phyloP scores from a whole-genome alignment of 2,797 vertebrate species.

The Pelochelys cantorii region DNA sequence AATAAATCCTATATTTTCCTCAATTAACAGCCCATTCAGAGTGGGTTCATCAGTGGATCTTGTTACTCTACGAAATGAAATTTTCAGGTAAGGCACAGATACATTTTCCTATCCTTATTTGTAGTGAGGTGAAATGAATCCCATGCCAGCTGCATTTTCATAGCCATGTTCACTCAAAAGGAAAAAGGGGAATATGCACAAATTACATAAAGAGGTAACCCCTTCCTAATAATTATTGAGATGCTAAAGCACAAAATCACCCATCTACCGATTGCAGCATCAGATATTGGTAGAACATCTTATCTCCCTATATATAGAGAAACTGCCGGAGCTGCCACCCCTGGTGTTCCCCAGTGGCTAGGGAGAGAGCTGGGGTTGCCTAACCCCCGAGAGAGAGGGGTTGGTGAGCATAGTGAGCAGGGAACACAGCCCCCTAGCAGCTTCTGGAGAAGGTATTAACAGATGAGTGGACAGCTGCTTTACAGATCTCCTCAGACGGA shows the following conservation, averaged over 20 bases:
- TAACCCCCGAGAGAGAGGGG: no score
- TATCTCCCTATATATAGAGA: no score
- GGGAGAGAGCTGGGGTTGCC: no score
- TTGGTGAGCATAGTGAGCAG: no score
- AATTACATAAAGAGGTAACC: fast-evolving
- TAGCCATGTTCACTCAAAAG: background rate
- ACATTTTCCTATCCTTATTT: constrained; percentile 2
- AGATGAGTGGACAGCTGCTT: background rate
- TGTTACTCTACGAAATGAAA: constrained; percentile 10
- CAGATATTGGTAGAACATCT: no score
- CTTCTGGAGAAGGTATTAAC: background rate
- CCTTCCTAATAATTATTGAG: fast-evolving
- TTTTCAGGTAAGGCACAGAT: background rate
- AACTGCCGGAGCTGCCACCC: no score
- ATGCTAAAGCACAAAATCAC: background rate
- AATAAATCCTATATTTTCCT: background rate
- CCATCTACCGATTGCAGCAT: fast-evolving
- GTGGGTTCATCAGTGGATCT: background rate
- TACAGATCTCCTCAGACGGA: background rate
- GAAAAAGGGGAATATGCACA: background rate
- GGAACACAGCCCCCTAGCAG: no score
- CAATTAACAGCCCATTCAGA: background rate
- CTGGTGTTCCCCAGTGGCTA: no score
- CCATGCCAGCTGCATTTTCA: background rate
- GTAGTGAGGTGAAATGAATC: background rate